Evolutionary conservation across 2,888 invertebrate species (phyloP).

Genomic region (Proisotoma minuta): DNA sequence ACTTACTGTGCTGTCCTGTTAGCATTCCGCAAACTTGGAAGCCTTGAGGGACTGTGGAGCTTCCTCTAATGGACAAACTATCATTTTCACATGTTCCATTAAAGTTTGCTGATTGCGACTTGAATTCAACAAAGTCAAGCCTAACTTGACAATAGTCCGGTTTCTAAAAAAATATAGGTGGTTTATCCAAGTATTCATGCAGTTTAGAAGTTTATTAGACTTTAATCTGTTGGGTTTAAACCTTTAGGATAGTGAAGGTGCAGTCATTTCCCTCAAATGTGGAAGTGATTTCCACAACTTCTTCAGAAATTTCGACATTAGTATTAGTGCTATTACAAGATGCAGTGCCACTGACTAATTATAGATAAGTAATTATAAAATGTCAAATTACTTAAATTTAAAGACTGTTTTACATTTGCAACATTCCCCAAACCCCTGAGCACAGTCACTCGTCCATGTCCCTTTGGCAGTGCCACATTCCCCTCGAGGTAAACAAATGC

Average conservation of each 20-base stretch:
- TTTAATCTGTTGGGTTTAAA: no score
- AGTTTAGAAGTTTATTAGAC: no score
- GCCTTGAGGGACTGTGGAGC: neutral
- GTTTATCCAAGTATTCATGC: no score
- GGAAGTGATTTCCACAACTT: neutral
- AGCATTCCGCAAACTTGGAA: neutral
- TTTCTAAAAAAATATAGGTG: no score
- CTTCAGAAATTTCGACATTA: neutral
- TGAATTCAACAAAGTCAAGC: neutral
- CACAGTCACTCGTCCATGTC: neutral
- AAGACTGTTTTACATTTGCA: constrained; percentile 1
- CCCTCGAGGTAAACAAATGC: neutral
- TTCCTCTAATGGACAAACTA: neutral
- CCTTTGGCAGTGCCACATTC: neutral
- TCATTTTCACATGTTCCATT: neutral
- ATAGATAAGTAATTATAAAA: neutral
- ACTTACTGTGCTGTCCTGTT: neutral
- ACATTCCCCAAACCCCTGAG: neutral
- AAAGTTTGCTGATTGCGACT: neutral
- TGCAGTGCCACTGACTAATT: neutral
- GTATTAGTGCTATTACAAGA: neutral
- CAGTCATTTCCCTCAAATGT: neutral
- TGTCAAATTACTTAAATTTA: neutral
- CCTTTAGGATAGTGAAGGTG: neutral
- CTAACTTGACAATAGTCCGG: neutral